Percentiles rank a stretch among this genome's conserved stretches.
phyloP scores from a whole-genome alignment of 2,113 vertebrate genomes.

The Pelusios castaneus region DNA sequence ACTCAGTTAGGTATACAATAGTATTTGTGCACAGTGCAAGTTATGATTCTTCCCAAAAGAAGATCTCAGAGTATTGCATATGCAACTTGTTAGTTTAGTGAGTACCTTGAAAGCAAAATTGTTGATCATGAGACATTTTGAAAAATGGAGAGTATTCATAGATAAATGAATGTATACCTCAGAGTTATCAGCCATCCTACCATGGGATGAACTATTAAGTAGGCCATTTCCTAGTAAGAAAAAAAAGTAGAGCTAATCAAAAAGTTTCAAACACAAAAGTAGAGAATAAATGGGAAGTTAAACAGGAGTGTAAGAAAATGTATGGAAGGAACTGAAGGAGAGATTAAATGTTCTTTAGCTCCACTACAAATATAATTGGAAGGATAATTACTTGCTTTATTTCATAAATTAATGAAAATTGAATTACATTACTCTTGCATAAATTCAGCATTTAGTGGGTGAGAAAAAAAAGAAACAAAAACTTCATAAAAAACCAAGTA shows the following conservation, averaged over 20 bases:
- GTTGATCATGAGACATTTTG: conserved; percentile 50
- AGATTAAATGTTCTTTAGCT: neutral
- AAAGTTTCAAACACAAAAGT: neutral
- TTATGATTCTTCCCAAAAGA: conserved; percentile 29
- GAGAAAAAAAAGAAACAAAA: neutral
- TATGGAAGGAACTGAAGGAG: neutral
- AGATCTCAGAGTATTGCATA: conserved; percentile 39
- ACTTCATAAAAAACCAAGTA: neutral
- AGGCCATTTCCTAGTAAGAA: neutral
- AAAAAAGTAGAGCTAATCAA: neutral
- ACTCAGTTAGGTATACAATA: conserved; percentile 49
- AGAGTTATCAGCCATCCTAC: conserved; percentile 19
- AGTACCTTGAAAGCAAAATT: conserved; percentile 62
- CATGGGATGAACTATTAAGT: conserved; percentile 30
- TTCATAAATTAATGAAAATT: neutral
- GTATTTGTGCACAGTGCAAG: neutral
- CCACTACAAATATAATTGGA: neutral
- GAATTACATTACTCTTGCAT: neutral
- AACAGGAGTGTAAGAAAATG: too few relatives aligned
- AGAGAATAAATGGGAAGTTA: neutral
- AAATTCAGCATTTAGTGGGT: neutral
- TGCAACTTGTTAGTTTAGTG: conserved; percentile 57
- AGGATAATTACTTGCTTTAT: neutral
- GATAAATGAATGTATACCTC: conserved; percentile 21
- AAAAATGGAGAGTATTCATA: conserved; percentile 52